These are phyloP conservation scores for Orgyia antiqua DNA, from an alignment of 2,888 invertebrate species.

Conservation along the genomic window DNA sequence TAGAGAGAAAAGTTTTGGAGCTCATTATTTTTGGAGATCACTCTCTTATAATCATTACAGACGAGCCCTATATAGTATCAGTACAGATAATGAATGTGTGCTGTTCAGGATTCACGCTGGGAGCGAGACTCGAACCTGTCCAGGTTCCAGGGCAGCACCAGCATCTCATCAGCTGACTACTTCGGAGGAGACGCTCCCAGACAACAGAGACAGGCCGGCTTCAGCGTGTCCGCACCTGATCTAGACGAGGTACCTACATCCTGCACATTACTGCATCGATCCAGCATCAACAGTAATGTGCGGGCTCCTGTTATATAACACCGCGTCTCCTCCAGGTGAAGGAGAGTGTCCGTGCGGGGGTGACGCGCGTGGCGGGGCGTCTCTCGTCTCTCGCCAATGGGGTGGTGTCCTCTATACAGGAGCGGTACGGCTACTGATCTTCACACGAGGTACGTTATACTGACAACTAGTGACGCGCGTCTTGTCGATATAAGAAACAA, in stretches of 20 bases:
- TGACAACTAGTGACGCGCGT: not conserved
- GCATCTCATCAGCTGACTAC: conserved; percentile 97
- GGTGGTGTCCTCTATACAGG: conserved; percentile 95
- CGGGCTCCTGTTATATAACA: too few relatives aligned
- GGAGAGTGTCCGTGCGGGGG: conserved; percentile 97
- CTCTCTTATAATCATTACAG: too few relatives aligned
- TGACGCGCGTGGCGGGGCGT: conserved; percentile 95
- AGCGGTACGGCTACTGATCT: conserved; percentile 81
- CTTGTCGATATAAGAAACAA: too few relatives aligned
- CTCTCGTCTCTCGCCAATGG: conserved; percentile 96
- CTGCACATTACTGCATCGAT: not conserved
- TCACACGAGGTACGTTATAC: conserved; percentile 1
- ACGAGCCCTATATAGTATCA: too few relatives aligned
- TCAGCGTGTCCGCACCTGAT: conserved; percentile 82
- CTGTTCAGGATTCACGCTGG: conserved; percentile 70
- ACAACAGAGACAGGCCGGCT: conserved; percentile 35
- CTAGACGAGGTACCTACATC: conserved; percentile 97
- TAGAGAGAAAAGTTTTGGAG: too few relatives aligned
- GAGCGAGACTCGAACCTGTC: conserved; percentile 78
- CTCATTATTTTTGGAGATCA: too few relatives aligned
- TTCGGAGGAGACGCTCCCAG: conserved; percentile 80
- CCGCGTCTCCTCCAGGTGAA: conserved; percentile 82
- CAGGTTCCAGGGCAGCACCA: conserved; percentile 95
- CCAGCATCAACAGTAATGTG: too few relatives aligned
- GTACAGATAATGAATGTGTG: too few relatives aligned